Conservation (phyloP, 2,888 invertebrate genomes). For the Drosophila picticornis region DNA sequence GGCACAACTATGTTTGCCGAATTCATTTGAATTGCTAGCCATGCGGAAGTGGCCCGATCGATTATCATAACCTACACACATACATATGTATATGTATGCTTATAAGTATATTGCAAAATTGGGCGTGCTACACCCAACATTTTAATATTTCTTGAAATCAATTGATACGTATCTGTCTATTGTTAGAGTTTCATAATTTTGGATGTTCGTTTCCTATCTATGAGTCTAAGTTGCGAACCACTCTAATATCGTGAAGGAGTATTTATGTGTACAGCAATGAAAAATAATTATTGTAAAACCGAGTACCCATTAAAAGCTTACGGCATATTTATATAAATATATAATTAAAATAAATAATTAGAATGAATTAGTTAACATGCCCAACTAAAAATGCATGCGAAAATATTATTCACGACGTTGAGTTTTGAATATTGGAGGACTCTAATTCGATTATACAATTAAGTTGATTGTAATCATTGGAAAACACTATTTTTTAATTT, state of each 20-base stretch:
- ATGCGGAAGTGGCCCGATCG: conserved; percentile 59
- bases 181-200: conserved; percentile 1
- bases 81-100: neutral
- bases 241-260: neutral
- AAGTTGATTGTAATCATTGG: neutral
- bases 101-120: conserved; percentile 8
- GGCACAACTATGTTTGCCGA: conserved; percentile 65
- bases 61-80: neutral
- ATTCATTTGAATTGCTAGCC: conserved; percentile 52
- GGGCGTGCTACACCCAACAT: neutral
- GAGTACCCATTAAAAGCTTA: neutral
- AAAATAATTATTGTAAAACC: neutral
- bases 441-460: too few species aligned
- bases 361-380: too few species aligned
- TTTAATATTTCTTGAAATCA: neutral
- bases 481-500: neutral
- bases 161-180: neutral
- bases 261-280: neutral
- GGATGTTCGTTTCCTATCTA: neutral
- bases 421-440: neutral
- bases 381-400: neutral
- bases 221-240: neutral
- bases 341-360: neutral
- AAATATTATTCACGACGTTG: neutral
- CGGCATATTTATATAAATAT: neutral